Base-by-base conservation (phyloP, 2,797 vertebrate genomes). In the Galago senegalensis region DNA sequence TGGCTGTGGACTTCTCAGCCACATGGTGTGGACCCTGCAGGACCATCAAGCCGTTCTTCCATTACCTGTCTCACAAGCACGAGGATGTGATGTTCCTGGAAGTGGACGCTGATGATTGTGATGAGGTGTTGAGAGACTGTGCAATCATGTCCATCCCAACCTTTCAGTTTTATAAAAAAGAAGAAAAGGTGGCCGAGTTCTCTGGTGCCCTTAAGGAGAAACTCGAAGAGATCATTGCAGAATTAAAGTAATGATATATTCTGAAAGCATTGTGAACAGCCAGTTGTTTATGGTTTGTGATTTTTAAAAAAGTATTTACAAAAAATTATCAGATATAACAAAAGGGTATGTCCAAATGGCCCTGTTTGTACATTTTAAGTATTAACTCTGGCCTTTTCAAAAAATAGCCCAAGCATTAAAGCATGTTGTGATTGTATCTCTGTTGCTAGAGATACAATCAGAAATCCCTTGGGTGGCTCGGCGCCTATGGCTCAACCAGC, bases 81-180 rank as follows among this genome's bases (percentile, higher is more conserved):
- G 20, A 95, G 2, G 96, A 97, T 0, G 94, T 98, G 85, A 12
- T 94, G n/a, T 98, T 98, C 73, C 87, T 98, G 37, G 95, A 97
- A 70, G 97, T 97, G 37, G 87, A 97, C 0, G 63, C 49, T 0
- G 95, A 96, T 5, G 49, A 82, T 17, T 97, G 94, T 20, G 89
- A 97, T 1, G 95, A 97, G n/a, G 80, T 97, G 43, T 58, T 85
- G 37, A 61, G 21, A 49, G 93, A 95, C 16, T 14, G 14, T 1
- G 63, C 67, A 4, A 14, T 98, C 16, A 0, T 85, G 3, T 27
- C n/a, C n/a, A 23, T 97, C 34, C 97, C 97, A 40, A 97, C 97
- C 75, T 97, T 98, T 87, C 97, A 96, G 89, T 98, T 98, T 96
- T 98, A 97, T 29, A 97, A 93, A 87, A 97, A 93, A 25, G 89